Conservation (phyloP, 2,888 invertebrate genomes). For the Papilio protenor region DNA sequence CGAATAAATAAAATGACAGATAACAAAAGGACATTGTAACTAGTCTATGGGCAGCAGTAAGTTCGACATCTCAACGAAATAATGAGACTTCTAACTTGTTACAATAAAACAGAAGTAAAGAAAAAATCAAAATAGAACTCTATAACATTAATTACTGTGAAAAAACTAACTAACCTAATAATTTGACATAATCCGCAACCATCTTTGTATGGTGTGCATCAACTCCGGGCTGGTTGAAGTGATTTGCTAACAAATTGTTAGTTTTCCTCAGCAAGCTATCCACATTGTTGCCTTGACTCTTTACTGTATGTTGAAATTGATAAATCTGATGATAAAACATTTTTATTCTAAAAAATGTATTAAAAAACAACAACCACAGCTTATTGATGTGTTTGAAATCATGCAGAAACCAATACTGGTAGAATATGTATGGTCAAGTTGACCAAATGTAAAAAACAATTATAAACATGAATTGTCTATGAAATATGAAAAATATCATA, state of each 20-base stretch:
- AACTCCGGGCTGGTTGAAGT: constrained; percentile 77
- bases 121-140: not conserved
- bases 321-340: constrained; percentile 59
- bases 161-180: constrained; percentile 68
- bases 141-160: not conserved
- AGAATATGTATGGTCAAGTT: not conserved
- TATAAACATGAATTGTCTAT: too few species aligned
- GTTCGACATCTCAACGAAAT: not conserved
- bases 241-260: constrained; percentile 75
- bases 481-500: constrained; percentile 48
- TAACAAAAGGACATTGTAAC: not conserved
- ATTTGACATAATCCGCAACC: constrained; percentile 77
- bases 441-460: not conserved
- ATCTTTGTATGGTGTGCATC: constrained; percentile 72
- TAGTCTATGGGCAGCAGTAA: not conserved
- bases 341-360: not conserved
- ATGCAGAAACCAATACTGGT: not conserved
- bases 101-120: not conserved
- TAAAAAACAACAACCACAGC: not conserved
- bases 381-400: too few species aligned
- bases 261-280: constrained; percentile 75
- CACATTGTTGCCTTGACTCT: constrained; percentile 65
- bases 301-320: constrained; percentile 73
- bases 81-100: not conserved
- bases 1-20: not conserved